Conservation (phyloP, 2,888 invertebrate genomes). For the Strigamia crassipes region DNA sequence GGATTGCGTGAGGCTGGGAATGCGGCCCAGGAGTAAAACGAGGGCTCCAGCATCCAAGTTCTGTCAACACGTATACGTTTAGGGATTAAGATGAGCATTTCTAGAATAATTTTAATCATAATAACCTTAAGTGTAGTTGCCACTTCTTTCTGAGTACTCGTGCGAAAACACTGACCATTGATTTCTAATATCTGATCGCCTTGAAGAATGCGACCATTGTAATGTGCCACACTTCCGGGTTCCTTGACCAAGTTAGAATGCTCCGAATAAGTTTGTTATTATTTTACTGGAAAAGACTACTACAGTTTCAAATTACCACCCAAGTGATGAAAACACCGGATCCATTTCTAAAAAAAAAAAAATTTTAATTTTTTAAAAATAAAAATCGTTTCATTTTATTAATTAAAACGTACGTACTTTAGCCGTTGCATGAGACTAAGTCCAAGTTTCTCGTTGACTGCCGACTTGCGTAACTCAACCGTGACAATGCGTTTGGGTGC, state of each 20-base stretch:
- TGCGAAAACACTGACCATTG: slow-evolving; percentile 54
- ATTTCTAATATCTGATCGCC: slow-evolving; percentile 55
- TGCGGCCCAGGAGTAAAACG: slow-evolving; percentile 54
- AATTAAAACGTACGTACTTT: slow-evolving; percentile 6
- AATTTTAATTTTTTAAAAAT: too few relatives aligned
- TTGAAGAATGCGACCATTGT: slow-evolving; percentile 54
- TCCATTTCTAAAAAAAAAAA: slow-evolving; percentile 52
- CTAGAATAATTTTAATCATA: neutral
- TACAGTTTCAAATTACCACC: slow-evolving; percentile 52
- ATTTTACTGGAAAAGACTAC: neutral
- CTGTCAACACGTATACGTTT: slow-evolving; percentile 49
- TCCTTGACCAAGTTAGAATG: slow-evolving; percentile 51
- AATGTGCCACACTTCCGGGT: slow-evolving; percentile 54
- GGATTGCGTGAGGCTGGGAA: slow-evolving; percentile 52
- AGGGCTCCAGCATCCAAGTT: slow-evolving; percentile 54
- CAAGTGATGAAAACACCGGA: slow-evolving; percentile 54
- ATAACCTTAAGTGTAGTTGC: slow-evolving; percentile 52
- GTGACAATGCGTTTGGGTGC: slow-evolving; percentile 54
- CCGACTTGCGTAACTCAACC: slow-evolving; percentile 54
- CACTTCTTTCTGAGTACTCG: slow-evolving; percentile 54
- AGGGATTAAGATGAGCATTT: neutral
- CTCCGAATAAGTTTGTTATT: slow-evolving; percentile 25
- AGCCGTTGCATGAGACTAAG: slow-evolving; percentile 54
- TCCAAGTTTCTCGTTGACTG: slow-evolving; percentile 54
- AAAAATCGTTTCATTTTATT: neutral